phyloP scores from a whole-genome alignment of 2,797 vertebrate genomes.

The Chiroxiphia lanceolata region DNA sequence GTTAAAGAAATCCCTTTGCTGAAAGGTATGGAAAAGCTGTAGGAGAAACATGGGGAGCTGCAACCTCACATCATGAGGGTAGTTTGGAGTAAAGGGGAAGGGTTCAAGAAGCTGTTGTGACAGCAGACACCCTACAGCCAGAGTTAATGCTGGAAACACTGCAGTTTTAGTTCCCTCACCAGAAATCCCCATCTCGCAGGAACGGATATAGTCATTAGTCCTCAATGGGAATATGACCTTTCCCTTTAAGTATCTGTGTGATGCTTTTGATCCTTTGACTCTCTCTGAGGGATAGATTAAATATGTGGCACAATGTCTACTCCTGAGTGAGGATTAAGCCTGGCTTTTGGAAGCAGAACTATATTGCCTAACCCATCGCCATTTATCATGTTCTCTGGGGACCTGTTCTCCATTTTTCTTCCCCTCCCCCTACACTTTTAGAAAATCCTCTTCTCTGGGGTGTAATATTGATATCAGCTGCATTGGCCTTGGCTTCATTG shows the following conservation, averaged over 20 bases:
- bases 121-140: constrained; percentile 11
- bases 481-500: neutral
- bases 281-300: constrained; percentile 58
- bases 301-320: constrained; percentile 42
- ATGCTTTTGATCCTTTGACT: constrained; percentile 62
- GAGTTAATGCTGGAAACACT: neutral
- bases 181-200: constrained; percentile 10
- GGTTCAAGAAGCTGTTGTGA: constrained; percentile 12
- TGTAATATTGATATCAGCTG: constrained; percentile 46
- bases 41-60: neutral
- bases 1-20: constrained; percentile 52
- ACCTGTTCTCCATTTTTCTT: constrained; percentile 39
- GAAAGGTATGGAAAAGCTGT: constrained; percentile 43
- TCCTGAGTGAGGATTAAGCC: constrained; percentile 51
- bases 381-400: constrained; percentile 28
- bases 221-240: constrained; percentile 63
- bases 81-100: constrained; percentile 13
- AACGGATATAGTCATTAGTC: constrained; percentile 52
- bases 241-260: constrained; percentile 55
- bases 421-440: constrained; percentile 12
- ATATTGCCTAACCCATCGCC: constrained; percentile 45
- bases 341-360: constrained; percentile 58
- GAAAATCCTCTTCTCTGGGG: constrained; percentile 28
- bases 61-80: neutral
- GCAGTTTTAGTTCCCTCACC: constrained; percentile 15